Percentiles rank a stretch among this genome's conserved stretches.
phyloP scores from a whole-genome alignment of 2,797 vertebrate species.

The Taenioides sp. region DNA sequence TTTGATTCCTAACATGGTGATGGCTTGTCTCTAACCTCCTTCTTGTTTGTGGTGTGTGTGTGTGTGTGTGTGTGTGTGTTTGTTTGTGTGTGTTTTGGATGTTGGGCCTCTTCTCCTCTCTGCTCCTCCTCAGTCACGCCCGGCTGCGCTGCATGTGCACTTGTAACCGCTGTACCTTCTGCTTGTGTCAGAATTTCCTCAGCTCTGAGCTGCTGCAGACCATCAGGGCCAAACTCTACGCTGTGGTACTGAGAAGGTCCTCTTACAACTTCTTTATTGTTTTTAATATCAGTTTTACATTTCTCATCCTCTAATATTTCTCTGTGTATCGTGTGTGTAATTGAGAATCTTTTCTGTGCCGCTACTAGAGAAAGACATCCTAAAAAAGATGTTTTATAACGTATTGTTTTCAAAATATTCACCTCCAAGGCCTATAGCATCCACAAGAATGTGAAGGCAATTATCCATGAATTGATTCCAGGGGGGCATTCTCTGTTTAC shows the following conservation, averaged over 20 bases:
- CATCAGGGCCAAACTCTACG: constrained; percentile 98
- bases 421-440: too few relatives aligned
- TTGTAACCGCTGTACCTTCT: constrained; percentile 99
- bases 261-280: constrained; percentile 11
- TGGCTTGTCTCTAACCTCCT: constrained; percentile 2
- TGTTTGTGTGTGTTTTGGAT: constrained; percentile 7
- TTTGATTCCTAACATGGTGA: background rate
- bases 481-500: too few relatives aligned
- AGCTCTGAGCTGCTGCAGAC: constrained; percentile 98
- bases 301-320: background rate
- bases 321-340: background rate
- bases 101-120: background rate
- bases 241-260: constrained; percentile 93
- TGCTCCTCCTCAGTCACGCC: constrained; percentile 89
- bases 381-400: too few relatives aligned
- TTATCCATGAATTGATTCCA: too few relatives aligned
- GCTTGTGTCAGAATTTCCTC: constrained; percentile 99
- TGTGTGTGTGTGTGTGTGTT: background rate
- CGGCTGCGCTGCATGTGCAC: constrained; percentile 98
- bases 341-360: too few relatives aligned
- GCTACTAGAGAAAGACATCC: too few relatives aligned
- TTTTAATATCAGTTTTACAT: background rate
- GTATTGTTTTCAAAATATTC: too few relatives aligned
- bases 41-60: constrained; percentile 1
- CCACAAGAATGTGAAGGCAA: too few relatives aligned